Evolutionary conservation across 2,888 invertebrate genomes (phyloP).

Genomic region (Plusia festucae): DNA sequence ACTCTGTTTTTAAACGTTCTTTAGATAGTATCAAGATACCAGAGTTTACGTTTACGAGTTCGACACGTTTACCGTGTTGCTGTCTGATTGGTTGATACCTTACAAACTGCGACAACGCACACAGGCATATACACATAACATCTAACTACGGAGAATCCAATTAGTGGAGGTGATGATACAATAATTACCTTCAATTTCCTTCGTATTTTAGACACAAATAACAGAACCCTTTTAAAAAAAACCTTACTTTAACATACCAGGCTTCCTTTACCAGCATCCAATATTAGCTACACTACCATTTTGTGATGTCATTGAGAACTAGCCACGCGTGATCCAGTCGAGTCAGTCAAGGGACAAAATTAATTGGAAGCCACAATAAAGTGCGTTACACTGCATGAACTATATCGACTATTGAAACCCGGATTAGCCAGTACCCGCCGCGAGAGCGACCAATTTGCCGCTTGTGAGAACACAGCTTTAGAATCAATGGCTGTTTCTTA

Average conservation of each 20-base stretch:
- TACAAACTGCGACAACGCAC: too few species aligned
- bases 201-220: background rate
- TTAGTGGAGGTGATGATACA: background rate
- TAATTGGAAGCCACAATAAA: conserved; percentile 79
- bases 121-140: too few species aligned
- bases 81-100: too few species aligned
- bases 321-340: conserved; percentile 69
- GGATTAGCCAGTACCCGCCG: conserved; percentile 75
- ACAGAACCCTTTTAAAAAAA: background rate
- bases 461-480: conserved; percentile 64
- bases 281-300: conserved; percentile 55
- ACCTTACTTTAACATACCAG: background rate
- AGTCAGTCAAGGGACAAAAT: conserved; percentile 74
- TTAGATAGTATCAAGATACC: background rate
- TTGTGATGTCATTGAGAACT: conserved; percentile 57
- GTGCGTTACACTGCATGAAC: conserved; percentile 65
- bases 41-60: too few species aligned
- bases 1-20: background rate
- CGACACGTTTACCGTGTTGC: too few species aligned
- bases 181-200: background rate
- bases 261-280: conserved; percentile 31
- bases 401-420: conserved; percentile 68
- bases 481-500: conserved; percentile 22
- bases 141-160: background rate
- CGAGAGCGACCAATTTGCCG: conserved; percentile 70